phyloP scores from a whole-genome alignment of 2,113 vertebrate genomes.

The Galemys pyrenaicus region DNA sequence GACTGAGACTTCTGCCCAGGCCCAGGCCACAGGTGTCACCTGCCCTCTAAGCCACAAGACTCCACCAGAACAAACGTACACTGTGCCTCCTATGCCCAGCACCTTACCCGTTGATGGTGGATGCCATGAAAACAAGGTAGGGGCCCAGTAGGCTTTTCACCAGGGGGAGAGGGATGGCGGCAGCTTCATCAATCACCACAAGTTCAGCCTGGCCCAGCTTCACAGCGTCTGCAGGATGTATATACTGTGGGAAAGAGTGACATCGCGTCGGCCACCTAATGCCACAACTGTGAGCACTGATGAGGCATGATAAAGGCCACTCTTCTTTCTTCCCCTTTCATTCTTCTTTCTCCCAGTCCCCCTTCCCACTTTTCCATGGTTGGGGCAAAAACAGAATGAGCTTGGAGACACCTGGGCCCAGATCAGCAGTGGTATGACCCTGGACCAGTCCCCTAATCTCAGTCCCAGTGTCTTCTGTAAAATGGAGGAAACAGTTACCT shows the following conservation, averaged over 20 bases:
- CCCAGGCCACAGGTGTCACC: neutral
- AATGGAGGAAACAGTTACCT: neutral
- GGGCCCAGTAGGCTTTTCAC: constrained; percentile 96
- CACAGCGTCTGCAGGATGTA: constrained; percentile 95
- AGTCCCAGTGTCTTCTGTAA: neutral
- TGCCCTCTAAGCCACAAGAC: neutral
- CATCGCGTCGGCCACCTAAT: neutral
- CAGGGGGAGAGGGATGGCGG: constrained; percentile 96
- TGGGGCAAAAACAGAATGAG: neutral
- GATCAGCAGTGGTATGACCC: neutral
- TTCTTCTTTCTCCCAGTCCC: neutral
- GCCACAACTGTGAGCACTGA: neutral
- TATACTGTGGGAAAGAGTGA: constrained; percentile 87
- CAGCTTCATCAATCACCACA: constrained; percentile 97
- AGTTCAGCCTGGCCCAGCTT: constrained; percentile 98
- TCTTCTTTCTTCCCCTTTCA: neutral
- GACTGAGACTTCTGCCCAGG: neutral
- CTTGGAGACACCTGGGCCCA: neutral
- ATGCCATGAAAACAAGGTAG: constrained; percentile 98
- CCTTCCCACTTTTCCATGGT: neutral
- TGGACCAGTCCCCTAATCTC: neutral
- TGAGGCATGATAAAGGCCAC: neutral
- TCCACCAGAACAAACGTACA: too few relatives aligned
- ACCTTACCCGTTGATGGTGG: constrained; percentile 96
- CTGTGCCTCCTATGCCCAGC: fast-evolving